These are phyloP conservation scores for Leptinotarsa peninsularis DNA, from an alignment of 2,888 invertebrate species.

Conservation along the genomic window DNA sequence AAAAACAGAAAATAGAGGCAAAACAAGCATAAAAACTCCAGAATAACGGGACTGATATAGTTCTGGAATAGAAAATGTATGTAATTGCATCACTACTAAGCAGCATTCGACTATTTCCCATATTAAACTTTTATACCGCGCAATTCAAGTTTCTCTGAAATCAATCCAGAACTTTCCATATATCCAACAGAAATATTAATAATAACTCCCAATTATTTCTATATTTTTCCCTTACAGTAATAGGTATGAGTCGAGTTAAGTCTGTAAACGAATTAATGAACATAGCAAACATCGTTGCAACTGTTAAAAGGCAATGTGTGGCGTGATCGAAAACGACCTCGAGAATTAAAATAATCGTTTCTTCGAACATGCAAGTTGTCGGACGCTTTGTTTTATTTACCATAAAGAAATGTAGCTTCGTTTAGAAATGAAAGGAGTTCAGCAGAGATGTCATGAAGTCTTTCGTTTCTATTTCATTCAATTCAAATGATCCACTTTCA, in stretches of 20 bases:
- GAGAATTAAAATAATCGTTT: constrained; percentile 55
- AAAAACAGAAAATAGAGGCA: too few species aligned
- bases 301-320: constrained; percentile 42
- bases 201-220: too few species aligned
- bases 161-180: too few species aligned
- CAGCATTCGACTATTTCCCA: too few species aligned
- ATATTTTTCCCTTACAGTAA: background rate
- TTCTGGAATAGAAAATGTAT: too few species aligned
- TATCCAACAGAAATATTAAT: too few species aligned
- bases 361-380: constrained; percentile 55
- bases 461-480: constrained; percentile 11
- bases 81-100: too few species aligned
- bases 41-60: too few species aligned
- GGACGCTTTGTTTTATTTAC: constrained; percentile 46
- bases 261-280: constrained; percentile 5
- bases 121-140: too few species aligned
- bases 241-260: background rate
- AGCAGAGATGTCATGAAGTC: constrained; percentile 12
- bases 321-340: constrained; percentile 56
- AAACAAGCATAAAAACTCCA: too few species aligned
- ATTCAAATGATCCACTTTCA: background rate
- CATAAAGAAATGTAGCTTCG: constrained; percentile 9
- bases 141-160: too few species aligned
- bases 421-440: constrained; percentile 11
- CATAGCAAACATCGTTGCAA: constrained; percentile 31